phyloP scores from a whole-genome alignment of 2,113 vertebrate species.

The Parotia lawesii region DNA sequence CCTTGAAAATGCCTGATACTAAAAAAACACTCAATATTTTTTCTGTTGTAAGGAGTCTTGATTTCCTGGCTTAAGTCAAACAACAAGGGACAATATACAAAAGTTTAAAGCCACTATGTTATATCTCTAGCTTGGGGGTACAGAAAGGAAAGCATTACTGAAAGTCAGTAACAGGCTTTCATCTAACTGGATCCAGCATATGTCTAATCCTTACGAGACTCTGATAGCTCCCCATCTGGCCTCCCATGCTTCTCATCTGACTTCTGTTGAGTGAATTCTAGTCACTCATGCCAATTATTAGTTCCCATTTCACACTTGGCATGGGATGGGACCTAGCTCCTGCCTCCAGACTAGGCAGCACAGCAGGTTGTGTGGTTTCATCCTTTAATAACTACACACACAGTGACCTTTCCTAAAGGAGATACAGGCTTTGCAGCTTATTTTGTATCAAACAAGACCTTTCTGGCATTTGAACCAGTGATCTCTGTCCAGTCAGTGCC shows the following conservation, averaged over 20 bases:
- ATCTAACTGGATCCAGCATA: not conserved
- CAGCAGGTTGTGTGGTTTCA: not conserved
- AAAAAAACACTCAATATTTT: not conserved
- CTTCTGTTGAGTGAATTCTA: not conserved
- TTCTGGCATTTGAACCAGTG: not conserved
- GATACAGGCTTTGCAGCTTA: not conserved
- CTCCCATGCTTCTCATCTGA: not conserved
- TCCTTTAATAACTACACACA: not conserved
- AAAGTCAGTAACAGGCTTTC: not conserved
- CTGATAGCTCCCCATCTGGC: not conserved
- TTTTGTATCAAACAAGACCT: not conserved
- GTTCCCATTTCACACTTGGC: not conserved
- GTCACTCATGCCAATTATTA: not conserved
- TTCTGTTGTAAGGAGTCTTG: not conserved
- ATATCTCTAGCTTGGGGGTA: not conserved
- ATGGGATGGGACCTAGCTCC: not conserved
- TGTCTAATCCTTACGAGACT: not conserved
- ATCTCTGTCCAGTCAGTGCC: not conserved
- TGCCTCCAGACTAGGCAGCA: not conserved
- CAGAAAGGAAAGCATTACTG: not conserved
- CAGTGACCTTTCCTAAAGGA: not conserved
- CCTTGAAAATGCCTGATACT: not conserved
- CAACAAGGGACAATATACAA: not conserved
- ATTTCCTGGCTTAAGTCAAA: not conserved
- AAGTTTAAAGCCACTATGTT: not conserved